Base-by-base conservation (phyloP, 2,888 invertebrate species). In the Tenthredo amoena region DNA sequence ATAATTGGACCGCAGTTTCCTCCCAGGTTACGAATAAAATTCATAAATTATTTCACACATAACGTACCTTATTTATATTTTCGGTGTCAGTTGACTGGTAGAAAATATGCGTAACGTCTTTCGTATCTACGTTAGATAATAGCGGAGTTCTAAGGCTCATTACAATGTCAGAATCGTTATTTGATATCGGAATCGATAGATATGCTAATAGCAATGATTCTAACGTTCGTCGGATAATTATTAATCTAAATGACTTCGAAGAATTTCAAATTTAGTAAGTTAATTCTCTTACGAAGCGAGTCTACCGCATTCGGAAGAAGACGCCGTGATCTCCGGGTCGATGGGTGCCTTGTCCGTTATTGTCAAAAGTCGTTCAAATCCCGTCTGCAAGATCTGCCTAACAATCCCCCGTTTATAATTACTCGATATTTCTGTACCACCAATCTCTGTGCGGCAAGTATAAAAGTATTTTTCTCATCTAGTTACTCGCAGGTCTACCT, bases 81-180 rank as follows among this genome's bases (percentile, higher is more conserved):
- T 15, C 31, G 5, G 31, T 34, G 7, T 55, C n/a, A 31, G 34
- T 77, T 31, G 77, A 77, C 9, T 77, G 77, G 77, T 77, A 77
- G 55, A 55, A 55, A 50, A 76, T 47, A 15, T 26, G 47, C 47
- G 31, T 18, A 76, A 18, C 18, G 5, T 47, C 76, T 21, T 77
- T 55, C 2, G 18, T 74, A 40, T 74, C 74, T 40, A 9, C 7
- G 43, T 43, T 9, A 55, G 15, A 12, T 15, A 77, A 26, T n/a
- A 77, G 55, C 77, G 77, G 77, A 55, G 31, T 77, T 50, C 3
- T 77, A 31, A 40, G 34, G 40, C n/a, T 55, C 50, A 55, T 31
- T 40, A 62, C 21, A n/a, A 58, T 7, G 4, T 1, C 55, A n/a
- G 55, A n/a, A 18, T 55, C 55, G 55, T 58, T 58, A 21, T 58